phyloP scores from a whole-genome alignment of 2,888 invertebrate species.

The Bedellia somnulentella region DNA sequence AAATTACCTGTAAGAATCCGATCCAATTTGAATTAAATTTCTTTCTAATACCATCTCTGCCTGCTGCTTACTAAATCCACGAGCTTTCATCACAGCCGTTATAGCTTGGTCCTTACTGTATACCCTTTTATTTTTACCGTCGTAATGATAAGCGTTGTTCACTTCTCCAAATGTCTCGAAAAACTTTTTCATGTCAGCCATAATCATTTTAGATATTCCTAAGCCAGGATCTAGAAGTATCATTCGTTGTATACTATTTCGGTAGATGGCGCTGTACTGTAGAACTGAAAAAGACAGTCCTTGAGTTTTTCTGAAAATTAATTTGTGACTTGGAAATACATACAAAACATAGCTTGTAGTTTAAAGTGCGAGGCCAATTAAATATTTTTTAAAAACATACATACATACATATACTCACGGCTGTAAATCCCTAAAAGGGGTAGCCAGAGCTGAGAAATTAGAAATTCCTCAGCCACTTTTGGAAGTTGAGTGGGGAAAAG shows the following conservation, averaged over 20 bases:
- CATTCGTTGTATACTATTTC: slow-evolving; percentile 39
- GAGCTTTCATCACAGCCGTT: slow-evolving; percentile 34
- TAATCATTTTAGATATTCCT: slow-evolving; percentile 20
- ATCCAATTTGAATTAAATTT: slow-evolving; percentile 31
- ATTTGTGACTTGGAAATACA: too few relatives aligned
- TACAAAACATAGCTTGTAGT: too few relatives aligned
- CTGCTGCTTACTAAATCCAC: slow-evolving; percentile 37
- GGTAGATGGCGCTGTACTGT: slow-evolving; percentile 42
- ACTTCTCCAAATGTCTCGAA: slow-evolving; percentile 24
- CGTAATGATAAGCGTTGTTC: slow-evolving; percentile 27
- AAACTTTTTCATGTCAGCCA: slow-evolving; percentile 17
- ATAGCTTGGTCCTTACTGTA: slow-evolving; percentile 22
- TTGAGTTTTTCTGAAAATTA: too few relatives aligned
- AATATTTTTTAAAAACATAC: too few relatives aligned
- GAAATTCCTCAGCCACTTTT: too few relatives aligned
- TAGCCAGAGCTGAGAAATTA: too few relatives aligned
- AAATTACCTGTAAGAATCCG: slow-evolving; percentile 37
- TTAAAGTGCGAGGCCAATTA: too few relatives aligned
- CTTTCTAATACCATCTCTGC: slow-evolving; percentile 49
- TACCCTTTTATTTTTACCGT: slow-evolving; percentile 15
- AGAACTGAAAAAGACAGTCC: slow-evolving; percentile 19
- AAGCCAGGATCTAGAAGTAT: slow-evolving; percentile 30
- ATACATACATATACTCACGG: too few relatives aligned
- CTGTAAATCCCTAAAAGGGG: too few relatives aligned
- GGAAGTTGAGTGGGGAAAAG: too few relatives aligned